Evolutionary conservation across 2,888 invertebrate genomes (phyloP).

Genomic region (Caenorhabditis sp.): DNA sequence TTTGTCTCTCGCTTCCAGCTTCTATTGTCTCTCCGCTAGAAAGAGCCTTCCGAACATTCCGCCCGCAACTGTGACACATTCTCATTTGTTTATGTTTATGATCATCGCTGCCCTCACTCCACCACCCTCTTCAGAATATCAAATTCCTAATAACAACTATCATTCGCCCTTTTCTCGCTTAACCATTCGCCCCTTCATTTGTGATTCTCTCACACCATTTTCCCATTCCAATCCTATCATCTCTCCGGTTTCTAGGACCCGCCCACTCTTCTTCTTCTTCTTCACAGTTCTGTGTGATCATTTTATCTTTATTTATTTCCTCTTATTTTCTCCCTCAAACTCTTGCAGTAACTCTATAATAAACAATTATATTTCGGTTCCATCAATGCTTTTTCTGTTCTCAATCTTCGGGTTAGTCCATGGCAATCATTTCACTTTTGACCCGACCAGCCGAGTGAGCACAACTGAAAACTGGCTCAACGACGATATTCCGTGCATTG

Average conservation of each 20-base stretch:
- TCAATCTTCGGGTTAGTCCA: background rate
- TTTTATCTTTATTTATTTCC: background rate
- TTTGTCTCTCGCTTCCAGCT: background rate
- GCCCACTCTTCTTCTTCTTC: background rate
- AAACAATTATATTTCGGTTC: background rate
- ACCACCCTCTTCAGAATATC: constrained; percentile 28
- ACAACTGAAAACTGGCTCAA: constrained; percentile 41
- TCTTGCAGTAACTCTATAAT: background rate
- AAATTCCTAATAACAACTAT: constrained; percentile 41
- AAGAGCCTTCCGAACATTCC: background rate
- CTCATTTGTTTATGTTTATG: constrained; percentile 15
- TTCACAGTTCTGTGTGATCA: constrained; percentile 12
- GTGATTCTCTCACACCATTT: constrained; percentile 15
- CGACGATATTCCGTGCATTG: constrained; percentile 40
- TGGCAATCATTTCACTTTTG: constrained; percentile 28
- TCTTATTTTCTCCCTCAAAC: too few species aligned
- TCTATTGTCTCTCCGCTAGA: background rate
- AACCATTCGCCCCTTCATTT: constrained; percentile 12
- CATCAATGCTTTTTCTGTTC: background rate
- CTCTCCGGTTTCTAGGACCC: constrained; percentile 28
- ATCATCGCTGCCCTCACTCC: constrained; percentile 1
- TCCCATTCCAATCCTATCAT: background rate
- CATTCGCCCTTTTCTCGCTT: background rate
- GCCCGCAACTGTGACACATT: background rate
- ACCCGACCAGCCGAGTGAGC: constrained; percentile 12